Conservation (phyloP, 2,888 invertebrate genomes). For the Agonopterix arenella region DNA sequence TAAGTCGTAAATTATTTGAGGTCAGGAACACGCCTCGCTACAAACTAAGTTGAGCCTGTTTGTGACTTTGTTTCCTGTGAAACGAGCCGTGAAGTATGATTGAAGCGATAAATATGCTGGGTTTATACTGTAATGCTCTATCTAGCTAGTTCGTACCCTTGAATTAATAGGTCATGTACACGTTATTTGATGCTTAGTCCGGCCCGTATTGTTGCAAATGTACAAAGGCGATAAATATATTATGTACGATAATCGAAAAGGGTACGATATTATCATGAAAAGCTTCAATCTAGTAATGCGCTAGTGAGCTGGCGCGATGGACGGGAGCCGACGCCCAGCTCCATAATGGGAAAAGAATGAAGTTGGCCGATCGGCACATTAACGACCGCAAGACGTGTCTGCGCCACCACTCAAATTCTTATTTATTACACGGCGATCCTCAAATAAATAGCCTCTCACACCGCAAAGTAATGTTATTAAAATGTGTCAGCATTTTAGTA, state of each 20-base stretch:
- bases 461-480: conserved; percentile 73
- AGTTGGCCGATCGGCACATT: conserved; percentile 55
- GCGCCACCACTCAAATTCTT: conserved; percentile 63
- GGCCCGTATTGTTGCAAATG: not conserved
- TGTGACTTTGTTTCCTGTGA: conserved; percentile 47
- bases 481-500: conserved; percentile 74
- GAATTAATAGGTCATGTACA: not conserved
- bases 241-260: not conserved
- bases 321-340: conserved; percentile 17
- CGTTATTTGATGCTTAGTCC: not conserved
- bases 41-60: conserved; percentile 47
- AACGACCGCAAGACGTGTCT: conserved; percentile 61
- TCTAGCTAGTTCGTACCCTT: no score
- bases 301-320: not conserved
- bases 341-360: conserved; percentile 57
- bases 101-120: conserved; percentile 30
- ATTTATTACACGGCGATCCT: conserved; percentile 65
- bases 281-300: conserved; percentile 22
- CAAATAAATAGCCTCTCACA: conserved; percentile 71
- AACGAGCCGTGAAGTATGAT: conserved; percentile 40
- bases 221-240: not conserved
- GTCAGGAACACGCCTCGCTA: conserved; percentile 48
- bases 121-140: not conserved
- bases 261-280: conserved; percentile 1
- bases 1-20: conserved; percentile 63